A percentile compares a stretch with the other conserved stretches of the same genome.
Evolutionary conservation across 2,113 vertebrate genomes (phyloP).

Genomic region (Columba livia): DNA sequence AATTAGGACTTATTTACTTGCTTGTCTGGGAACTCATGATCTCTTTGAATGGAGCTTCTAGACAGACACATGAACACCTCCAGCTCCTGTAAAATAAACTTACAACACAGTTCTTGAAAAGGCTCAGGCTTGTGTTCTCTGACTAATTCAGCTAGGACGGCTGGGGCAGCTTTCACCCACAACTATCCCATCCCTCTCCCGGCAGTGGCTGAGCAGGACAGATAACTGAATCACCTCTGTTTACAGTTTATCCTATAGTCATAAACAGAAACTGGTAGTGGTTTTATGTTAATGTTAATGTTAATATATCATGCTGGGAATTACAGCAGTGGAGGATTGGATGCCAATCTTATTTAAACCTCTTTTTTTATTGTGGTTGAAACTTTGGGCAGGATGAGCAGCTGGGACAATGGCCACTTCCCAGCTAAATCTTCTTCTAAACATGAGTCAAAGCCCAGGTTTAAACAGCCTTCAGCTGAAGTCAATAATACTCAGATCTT

Average conservation of each 20-base stretch:
- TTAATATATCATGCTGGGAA: background rate
- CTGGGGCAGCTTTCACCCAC: background rate
- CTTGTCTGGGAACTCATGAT: background rate
- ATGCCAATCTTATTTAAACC: background rate
- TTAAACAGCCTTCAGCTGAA: background rate
- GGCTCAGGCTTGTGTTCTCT: background rate
- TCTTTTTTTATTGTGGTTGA: background rate
- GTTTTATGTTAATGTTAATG: background rate
- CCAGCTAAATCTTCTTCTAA: constrained; percentile 14
- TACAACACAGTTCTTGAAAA: background rate
- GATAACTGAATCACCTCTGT: background rate
- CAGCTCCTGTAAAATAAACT: background rate
- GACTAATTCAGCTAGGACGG: background rate
- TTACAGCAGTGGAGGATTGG: background rate
- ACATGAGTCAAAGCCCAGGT: background rate
- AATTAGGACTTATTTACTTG: background rate
- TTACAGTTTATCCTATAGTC: background rate
- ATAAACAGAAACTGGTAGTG: background rate
- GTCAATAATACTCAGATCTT: background rate
- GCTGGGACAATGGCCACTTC: background rate
- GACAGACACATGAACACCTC: background rate
- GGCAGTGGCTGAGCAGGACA: background rate
- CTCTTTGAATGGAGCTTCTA: background rate
- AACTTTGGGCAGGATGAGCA: background rate
- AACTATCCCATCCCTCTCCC: background rate